Conservation (phyloP, 2,888 invertebrate genomes). For the Drosophila kuntzei region DNA sequence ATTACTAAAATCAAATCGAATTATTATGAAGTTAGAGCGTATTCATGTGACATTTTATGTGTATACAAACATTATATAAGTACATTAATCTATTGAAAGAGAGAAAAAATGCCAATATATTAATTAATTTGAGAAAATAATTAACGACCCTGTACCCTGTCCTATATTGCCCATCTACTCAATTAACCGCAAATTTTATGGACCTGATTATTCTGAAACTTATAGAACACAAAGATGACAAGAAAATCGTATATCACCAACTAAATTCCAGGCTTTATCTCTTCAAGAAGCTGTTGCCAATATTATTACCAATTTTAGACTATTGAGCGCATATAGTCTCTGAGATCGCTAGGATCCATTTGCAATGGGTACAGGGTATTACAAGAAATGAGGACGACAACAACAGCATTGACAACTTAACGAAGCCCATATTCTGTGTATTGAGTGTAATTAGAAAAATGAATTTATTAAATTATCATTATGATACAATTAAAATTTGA, state of each 20-base stretch:
- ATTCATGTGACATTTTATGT: constrained; percentile 38
- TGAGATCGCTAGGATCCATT: not conserved
- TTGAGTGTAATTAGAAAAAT: constrained; percentile 28
- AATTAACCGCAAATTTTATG: not conserved
- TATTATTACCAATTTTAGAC: not conserved
- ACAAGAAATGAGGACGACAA: not conserved
- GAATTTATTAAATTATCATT: constrained; percentile 22
- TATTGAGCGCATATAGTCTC: not conserved
- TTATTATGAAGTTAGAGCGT: constrained; percentile 19
- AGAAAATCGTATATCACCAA: not conserved
- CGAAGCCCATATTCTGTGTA: constrained; percentile 23
- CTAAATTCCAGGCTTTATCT: not conserved
- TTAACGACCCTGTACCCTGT: not conserved
- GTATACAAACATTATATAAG: constrained; percentile 28
- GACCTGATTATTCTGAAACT: not conserved
- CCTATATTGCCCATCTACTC: not conserved
- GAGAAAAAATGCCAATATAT: not conserved
- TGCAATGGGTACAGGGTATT: constrained; percentile 9
- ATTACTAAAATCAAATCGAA: constrained; percentile 20
- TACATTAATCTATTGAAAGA: constrained; percentile 11
- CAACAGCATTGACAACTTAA: not conserved
- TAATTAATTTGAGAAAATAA: not conserved
- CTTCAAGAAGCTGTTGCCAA: not conserved
- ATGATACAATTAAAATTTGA: constrained; percentile 12
- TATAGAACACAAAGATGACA: not conserved